Percentiles rank a stretch among this genome's conserved stretches.
phyloP scores from a whole-genome alignment of 2,888 invertebrate species.

The Lymantria monacha region DNA sequence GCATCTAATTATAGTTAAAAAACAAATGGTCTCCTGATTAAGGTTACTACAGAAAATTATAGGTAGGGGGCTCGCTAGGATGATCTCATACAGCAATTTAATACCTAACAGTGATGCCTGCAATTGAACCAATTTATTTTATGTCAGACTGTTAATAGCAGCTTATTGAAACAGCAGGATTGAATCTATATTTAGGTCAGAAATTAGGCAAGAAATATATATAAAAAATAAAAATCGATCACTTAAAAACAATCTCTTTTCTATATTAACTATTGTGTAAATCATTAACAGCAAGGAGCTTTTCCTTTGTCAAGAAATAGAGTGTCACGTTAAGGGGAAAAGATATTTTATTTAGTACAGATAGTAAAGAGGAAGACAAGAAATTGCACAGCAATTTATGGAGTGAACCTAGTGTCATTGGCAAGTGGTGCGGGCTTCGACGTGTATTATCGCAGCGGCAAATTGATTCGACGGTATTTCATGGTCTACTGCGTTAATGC shows the following conservation, averaged over 20 bases:
- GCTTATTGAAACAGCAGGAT: no score
- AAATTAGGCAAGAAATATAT: no score
- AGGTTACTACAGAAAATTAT: conserved; percentile 62
- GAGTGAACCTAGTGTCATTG: conserved; percentile 52
- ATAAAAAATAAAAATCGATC: no score
- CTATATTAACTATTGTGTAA: background rate
- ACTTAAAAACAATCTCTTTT: no score
- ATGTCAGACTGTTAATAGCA: no score
- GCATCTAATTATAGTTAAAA: conserved; percentile 20
- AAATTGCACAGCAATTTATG: conserved; percentile 61
- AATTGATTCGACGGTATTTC: conserved; percentile 72
- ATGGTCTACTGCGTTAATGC: conserved; percentile 66
- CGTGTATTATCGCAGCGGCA: conserved; percentile 60
- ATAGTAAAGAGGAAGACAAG: conserved; percentile 48
- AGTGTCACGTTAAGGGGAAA: conserved; percentile 12
- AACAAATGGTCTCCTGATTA: conserved; percentile 45
- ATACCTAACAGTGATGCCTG: no score
- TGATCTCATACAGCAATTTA: conserved; percentile 13
- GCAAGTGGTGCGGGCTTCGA: conserved; percentile 37
- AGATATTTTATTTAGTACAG: conserved; percentile 50
- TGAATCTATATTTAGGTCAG: no score
- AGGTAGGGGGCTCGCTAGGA: conserved; percentile 37
- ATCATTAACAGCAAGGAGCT: conserved; percentile 25
- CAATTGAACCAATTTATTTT: no score
- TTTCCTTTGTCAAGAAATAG: conserved; percentile 28